Percentiles rank a stretch among this genome's conserved stretches.
Conservation (phyloP, 2,888 invertebrate genomes). For the Chloroclysta siterata region DNA sequence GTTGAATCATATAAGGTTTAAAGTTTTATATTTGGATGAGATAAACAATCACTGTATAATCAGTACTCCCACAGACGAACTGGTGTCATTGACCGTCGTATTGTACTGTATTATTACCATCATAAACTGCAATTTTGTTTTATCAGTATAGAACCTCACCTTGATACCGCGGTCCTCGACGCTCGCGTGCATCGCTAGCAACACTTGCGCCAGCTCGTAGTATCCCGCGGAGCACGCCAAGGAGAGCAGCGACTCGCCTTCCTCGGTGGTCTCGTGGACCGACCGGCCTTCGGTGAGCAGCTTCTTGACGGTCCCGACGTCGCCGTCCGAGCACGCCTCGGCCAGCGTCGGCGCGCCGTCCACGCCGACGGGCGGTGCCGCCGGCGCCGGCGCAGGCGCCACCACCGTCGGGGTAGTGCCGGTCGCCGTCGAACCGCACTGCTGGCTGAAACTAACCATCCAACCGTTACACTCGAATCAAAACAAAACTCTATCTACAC, state of each 20-base stretch:
- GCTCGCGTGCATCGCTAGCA: slow-evolving; percentile 98
- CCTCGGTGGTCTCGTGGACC: slow-evolving; percentile 98
- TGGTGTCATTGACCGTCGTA: not conserved
- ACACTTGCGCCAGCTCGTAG: slow-evolving; percentile 98
- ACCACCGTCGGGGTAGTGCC: slow-evolving; percentile 81
- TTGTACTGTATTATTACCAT: not conserved
- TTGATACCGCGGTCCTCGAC: slow-evolving; percentile 99
- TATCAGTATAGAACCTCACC: slow-evolving; percentile 59
- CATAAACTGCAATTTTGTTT: not conserved
- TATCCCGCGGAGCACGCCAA: slow-evolving; percentile 99
- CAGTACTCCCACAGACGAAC: not conserved
- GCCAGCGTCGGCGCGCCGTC: slow-evolving; percentile 90
- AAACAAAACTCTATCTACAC: not conserved
- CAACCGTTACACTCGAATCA: slow-evolving; percentile 6
- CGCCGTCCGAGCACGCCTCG: slow-evolving; percentile 97
- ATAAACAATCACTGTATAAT: not conserved
- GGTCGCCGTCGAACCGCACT: slow-evolving; percentile 77
- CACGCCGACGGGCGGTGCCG: slow-evolving; percentile 67
- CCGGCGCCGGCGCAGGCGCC: not conserved
- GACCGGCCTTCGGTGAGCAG: slow-evolving; percentile 96
- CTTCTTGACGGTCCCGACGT: slow-evolving; percentile 96
- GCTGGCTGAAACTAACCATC: slow-evolving; percentile 60
- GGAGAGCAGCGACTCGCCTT: slow-evolving; percentile 97
- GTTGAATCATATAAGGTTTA: not conserved
- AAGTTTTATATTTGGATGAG: not conserved